Percentiles rank a stretch among this genome's conserved stretches.
Evolutionary conservation across 2,113 vertebrate species (phyloP).

Genomic region (Sigmodon hispidus): DNA sequence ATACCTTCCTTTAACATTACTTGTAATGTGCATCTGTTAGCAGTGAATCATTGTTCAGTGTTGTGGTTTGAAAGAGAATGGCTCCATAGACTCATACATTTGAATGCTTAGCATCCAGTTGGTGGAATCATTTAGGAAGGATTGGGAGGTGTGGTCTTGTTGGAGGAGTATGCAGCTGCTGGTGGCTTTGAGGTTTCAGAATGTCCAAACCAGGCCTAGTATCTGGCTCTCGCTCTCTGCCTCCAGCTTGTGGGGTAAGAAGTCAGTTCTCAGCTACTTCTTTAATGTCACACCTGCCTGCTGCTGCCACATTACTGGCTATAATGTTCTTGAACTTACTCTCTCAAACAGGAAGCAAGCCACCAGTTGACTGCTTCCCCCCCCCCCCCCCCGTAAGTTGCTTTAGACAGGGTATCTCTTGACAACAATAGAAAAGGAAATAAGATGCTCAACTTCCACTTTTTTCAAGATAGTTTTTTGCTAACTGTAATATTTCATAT

Average conservation of each 20-base stretch:
- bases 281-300: background rate
- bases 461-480: conserved; percentile 35
- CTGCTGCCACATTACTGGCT: background rate
- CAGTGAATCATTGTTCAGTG: background rate
- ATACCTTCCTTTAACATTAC: background rate
- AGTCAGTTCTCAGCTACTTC: background rate
- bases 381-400: no score
- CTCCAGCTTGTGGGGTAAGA: background rate
- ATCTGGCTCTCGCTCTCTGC: background rate
- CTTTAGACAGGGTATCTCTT: background rate
- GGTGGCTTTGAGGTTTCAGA: background rate
- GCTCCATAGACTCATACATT: background rate
- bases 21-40: background rate
- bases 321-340: background rate
- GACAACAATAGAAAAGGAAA: background rate
- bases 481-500: conserved; percentile 3
- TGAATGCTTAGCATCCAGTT: background rate
- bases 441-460: background rate
- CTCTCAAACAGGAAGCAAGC: background rate
- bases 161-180: background rate
- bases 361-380: background rate
- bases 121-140: background rate
- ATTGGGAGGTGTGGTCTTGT: background rate
- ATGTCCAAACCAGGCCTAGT: background rate
- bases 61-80: background rate